phyloP scores from a whole-genome alignment of 2,888 invertebrate species.

The Andricus quercusramuli region DNA sequence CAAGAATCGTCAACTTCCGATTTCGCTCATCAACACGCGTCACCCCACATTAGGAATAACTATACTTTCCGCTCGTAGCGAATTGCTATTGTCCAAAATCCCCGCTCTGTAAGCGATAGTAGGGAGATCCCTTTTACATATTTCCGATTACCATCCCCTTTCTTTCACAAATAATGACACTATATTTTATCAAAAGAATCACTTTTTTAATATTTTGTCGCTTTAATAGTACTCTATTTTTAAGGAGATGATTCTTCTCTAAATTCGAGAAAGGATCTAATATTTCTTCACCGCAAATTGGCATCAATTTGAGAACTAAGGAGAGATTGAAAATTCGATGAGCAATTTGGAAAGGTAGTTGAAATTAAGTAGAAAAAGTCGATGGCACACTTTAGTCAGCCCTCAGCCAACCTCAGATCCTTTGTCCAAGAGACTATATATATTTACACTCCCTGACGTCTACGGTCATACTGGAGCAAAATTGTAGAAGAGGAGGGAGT shows the following conservation, averaged over 20 bases:
- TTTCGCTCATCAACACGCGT: slow-evolving; percentile 74
- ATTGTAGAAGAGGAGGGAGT: slow-evolving; percentile 60
- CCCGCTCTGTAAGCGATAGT: slow-evolving; percentile 69
- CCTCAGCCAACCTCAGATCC: slow-evolving; percentile 9
- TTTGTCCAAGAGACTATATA: slow-evolving; percentile 40
- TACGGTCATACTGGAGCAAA: slow-evolving; percentile 52
- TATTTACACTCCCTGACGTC: slow-evolving; percentile 48
- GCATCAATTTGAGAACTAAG: not conserved
- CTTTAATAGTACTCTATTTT: too few relatives aligned
- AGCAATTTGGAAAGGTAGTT: slow-evolving; percentile 19
- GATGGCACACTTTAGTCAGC: slow-evolving; percentile 23
- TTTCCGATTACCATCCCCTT: slow-evolving; percentile 7
- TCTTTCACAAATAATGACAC: slow-evolving; percentile 7
- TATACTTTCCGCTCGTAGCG: slow-evolving; percentile 74
- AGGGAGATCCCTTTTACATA: slow-evolving; percentile 8
- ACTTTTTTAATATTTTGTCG: not conserved
- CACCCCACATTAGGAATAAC: slow-evolving; percentile 74
- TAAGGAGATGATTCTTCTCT: too few relatives aligned
- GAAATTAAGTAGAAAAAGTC: slow-evolving; percentile 31
- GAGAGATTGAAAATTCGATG: not conserved
- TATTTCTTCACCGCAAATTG: not conserved
- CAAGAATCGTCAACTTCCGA: slow-evolving; percentile 73
- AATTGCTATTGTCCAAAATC: slow-evolving; percentile 68
- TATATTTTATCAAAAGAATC: not conserved
- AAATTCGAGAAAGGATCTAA: too few relatives aligned